phyloP scores from a whole-genome alignment of 2,113 vertebrate genomes.

The Megaceryle torquata region DNA sequence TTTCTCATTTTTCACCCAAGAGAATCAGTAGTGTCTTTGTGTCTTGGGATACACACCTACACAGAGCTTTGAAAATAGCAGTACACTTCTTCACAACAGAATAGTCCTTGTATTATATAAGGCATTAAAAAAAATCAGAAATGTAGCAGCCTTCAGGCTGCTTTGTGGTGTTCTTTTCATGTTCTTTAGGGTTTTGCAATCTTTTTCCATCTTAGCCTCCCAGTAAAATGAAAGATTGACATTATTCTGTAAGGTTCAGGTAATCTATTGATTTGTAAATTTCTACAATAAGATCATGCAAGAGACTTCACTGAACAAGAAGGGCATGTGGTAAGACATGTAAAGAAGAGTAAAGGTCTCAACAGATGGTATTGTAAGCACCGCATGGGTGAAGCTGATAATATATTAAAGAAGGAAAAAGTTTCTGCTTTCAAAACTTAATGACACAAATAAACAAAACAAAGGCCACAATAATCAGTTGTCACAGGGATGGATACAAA shows the following conservation, averaged over 20 bases:
- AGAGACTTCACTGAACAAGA: neutral
- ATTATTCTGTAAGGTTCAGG: neutral
- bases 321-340: neutral
- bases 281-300: neutral
- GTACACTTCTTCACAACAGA: neutral
- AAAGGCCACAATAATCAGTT: neutral
- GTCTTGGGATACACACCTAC: neutral
- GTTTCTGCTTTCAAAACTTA: neutral
- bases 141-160: neutral
- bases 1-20: neutral
- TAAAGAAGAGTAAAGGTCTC: neutral
- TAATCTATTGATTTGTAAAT: neutral
- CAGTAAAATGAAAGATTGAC: neutral
- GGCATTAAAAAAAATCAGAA: neutral
- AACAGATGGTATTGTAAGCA: neutral
- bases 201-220: neutral
- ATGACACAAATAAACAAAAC: neutral
- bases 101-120: neutral
- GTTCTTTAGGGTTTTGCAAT: neutral
- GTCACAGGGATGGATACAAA: neutral
- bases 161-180: neutral
- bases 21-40: neutral
- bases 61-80: neutral
- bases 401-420: neutral
- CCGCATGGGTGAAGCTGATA: neutral